Evolutionary conservation across 2,888 invertebrate genomes (phyloP).

Genomic region (Doris montereyensis): DNA sequence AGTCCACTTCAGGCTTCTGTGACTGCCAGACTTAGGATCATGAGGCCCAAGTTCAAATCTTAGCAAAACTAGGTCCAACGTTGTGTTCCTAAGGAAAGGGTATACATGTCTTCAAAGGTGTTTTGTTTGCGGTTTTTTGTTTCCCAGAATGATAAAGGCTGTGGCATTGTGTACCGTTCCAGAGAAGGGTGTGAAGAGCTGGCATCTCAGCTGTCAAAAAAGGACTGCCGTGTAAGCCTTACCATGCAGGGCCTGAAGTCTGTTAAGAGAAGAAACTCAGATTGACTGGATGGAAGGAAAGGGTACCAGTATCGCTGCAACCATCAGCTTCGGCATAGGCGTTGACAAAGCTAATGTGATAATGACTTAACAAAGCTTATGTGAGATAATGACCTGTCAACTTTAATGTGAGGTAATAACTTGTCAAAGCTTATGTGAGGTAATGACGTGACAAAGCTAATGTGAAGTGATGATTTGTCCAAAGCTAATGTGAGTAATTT

Average conservation of each 20-base stretch:
- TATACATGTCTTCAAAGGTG: too few relatives aligned
- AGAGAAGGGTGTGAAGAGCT: constrained; percentile 91
- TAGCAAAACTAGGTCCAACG: too few relatives aligned
- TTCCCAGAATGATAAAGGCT: constrained; percentile 74
- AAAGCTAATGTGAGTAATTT: too few relatives aligned
- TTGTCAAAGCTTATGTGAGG: not conserved
- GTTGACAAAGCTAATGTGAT: constrained; percentile 95
- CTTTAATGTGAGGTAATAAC: not conserved
- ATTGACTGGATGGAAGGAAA: constrained; percentile 93
- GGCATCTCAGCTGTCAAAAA: constrained; percentile 81
- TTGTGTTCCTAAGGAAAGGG: too few relatives aligned
- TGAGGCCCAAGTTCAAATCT: too few relatives aligned
- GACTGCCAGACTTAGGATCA: too few relatives aligned
- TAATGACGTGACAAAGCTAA: too few relatives aligned
- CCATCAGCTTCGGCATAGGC: constrained; percentile 99
- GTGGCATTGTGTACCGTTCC: constrained; percentile 96
- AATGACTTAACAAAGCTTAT: too few relatives aligned
- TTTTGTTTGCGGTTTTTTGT: too few relatives aligned
- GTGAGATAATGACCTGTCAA: not conserved
- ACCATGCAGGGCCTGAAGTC: constrained; percentile 83
- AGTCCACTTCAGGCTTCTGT: too few relatives aligned
- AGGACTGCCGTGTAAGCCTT: constrained; percentile 82
- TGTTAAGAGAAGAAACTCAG: constrained; percentile 85
- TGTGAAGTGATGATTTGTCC: too few relatives aligned
- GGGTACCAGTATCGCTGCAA: constrained; percentile 93